A percentile compares a stretch with the other conserved stretches of the same genome.
Evolutionary conservation across 2,113 vertebrate species (phyloP).

Genomic region (Micronisus gabar): DNA sequence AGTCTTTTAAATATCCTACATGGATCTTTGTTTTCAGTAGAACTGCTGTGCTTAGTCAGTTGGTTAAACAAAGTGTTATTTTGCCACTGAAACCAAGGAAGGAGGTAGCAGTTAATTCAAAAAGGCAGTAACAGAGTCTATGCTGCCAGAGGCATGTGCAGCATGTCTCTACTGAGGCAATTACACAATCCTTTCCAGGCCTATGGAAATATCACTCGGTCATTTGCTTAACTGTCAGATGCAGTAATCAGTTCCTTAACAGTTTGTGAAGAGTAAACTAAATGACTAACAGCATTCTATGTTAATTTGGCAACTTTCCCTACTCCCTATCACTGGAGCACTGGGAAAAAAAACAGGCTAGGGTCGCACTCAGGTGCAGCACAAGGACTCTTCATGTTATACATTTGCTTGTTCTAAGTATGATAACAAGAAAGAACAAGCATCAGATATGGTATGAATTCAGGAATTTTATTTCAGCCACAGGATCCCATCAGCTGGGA

Average conservation of each 20-base stretch:
- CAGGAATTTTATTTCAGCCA: background rate
- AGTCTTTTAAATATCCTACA: background rate
- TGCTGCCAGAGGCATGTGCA: background rate
- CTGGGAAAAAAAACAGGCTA: background rate
- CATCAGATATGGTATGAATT: background rate
- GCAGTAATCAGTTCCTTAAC: background rate
- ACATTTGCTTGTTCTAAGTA: background rate
- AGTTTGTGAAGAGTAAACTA: background rate
- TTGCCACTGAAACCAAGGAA: background rate
- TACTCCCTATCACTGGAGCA: background rate
- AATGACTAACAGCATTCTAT: background rate
- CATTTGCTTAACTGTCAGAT: slow-evolving; percentile 14
- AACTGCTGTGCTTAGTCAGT: background rate
- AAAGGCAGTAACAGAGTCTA: background rate
- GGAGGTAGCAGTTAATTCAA: background rate
- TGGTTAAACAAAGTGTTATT: background rate
- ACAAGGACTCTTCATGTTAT: background rate
- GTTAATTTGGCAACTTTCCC: background rate
- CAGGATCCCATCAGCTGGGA: too few relatives aligned
- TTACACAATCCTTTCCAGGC: background rate
- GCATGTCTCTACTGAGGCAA: background rate
- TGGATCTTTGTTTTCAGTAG: background rate
- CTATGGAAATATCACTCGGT: background rate
- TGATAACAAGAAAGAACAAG: background rate
- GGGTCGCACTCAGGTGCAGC: background rate